These are phyloP conservation scores for Bergia sp. DNA, from an alignment of 92 coral and sea anemone genomes.

Conservation along the genomic window DNA sequence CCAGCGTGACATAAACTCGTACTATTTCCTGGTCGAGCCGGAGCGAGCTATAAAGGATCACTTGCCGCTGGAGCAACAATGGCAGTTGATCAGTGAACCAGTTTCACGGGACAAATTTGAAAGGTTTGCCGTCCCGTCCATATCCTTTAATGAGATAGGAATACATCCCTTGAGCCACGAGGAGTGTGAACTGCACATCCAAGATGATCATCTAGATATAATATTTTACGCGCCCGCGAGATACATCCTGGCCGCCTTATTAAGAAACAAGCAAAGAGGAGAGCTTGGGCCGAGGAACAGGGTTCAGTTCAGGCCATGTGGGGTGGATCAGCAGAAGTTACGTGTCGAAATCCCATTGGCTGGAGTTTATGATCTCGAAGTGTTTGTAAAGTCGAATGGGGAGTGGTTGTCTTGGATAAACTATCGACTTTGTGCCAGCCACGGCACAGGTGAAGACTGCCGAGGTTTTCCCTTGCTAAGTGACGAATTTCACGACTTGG, in stretches of 20 bases:
- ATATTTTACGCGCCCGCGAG: slow-evolving; percentile 71
- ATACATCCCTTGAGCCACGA: slow-evolving; percentile 70
- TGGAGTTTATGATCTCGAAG: slow-evolving; percentile 66
- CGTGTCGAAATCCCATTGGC: slow-evolving; percentile 72
- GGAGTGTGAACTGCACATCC: slow-evolving; percentile 51
- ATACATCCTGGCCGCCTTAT: slow-evolving; percentile 55
- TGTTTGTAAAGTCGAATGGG: slow-evolving; percentile 49
- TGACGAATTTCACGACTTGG: slow-evolving; percentile 28
- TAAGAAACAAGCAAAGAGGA: slow-evolving; percentile 37
- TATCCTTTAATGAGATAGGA: slow-evolving; percentile 59
- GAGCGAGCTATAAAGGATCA: slow-evolving; percentile 74
- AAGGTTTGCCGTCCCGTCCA: slow-evolving; percentile 69
- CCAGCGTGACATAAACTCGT: slow-evolving; percentile 63
- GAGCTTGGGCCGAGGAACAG: slow-evolving; percentile 45
- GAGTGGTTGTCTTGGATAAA: slow-evolving; percentile 64
- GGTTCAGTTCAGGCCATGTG: slow-evolving; percentile 64
- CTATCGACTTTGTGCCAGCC: not conserved
- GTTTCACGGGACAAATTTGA: slow-evolving; percentile 65
- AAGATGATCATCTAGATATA: slow-evolving; percentile 63
- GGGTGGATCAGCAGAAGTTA: slow-evolving; percentile 67
- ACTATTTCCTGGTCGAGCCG: slow-evolving; percentile 76
- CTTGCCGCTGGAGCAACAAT: slow-evolving; percentile 66
- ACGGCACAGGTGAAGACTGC: not conserved
- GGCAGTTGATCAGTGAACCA: slow-evolving; percentile 75
- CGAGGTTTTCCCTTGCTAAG: slow-evolving; percentile 29